Conservation (phyloP, 2,113 vertebrate genomes). For the Butastur rufipennis region DNA sequence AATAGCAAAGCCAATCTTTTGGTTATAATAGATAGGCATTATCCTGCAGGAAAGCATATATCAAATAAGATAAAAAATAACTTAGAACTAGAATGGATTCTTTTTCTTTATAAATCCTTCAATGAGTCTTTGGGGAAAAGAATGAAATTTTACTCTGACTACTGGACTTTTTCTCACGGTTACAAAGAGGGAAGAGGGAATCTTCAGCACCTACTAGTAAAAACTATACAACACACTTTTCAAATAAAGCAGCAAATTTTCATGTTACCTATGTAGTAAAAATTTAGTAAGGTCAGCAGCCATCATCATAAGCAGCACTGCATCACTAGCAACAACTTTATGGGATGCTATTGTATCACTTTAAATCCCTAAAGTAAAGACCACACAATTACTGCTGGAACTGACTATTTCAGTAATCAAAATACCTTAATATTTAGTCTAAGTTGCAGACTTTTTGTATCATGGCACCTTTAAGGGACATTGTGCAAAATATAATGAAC, state of each 20-base stretch:
- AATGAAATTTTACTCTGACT: constrained; percentile 7
- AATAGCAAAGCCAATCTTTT: constrained; percentile 36
- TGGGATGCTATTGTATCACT: neutral
- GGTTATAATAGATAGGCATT: constrained; percentile 4
- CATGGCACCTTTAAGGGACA: neutral
- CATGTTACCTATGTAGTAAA: neutral
- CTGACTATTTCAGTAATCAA: neutral
- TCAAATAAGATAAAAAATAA: constrained; percentile 38
- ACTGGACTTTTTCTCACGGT: neutral
- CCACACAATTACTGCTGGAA: neutral
- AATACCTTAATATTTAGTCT: neutral
- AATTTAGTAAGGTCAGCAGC: neutral
- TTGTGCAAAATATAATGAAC: neutral
- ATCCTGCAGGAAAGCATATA: constrained; percentile 18
- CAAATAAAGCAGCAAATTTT: neutral
- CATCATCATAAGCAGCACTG: neutral
- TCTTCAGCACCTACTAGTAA: neutral
- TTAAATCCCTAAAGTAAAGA: neutral
- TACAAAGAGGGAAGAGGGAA: neutral
- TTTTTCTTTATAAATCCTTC: constrained; percentile 23
- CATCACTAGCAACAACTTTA: neutral
- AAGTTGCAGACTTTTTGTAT: neutral
- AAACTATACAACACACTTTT: neutral
- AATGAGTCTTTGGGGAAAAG: neutral
- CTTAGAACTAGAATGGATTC: neutral